Evolutionary conservation across 1,140 invertebrate genomes (phyloP).

Genomic region (Bactericera cockerelli): DNA sequence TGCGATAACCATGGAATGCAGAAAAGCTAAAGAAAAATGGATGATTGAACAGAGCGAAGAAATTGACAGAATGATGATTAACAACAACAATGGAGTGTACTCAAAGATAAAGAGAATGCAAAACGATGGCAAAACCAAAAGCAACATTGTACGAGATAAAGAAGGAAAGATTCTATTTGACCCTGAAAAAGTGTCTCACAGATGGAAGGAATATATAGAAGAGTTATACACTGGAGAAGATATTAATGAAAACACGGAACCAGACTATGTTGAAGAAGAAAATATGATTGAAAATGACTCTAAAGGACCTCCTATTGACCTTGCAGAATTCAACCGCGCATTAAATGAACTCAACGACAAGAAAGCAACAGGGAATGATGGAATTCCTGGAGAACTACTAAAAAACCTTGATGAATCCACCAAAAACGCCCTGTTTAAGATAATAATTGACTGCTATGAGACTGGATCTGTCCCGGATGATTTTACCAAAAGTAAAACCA

Average conservation of each 20-base stretch:
- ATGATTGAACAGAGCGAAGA: background rate
- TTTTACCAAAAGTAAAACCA: conserved; percentile 12
- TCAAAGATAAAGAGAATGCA: conserved; percentile 1
- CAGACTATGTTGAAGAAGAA: conserved; percentile 10
- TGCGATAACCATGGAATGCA: background rate
- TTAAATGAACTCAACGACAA: conserved; percentile 6
- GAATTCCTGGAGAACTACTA: conserved; percentile 13
- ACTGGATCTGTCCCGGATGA: background rate
- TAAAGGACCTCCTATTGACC: conserved; percentile 5
- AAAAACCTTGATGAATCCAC: conserved; percentile 11
- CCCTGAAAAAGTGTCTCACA: background rate
- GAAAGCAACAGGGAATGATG: conserved; percentile 9
- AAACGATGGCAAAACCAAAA: background rate
- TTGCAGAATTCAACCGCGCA: conserved; percentile 6
- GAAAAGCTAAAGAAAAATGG: conserved; percentile 2
- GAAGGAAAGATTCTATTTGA: conserved; percentile 12
- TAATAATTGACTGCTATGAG: conserved; percentile 10
- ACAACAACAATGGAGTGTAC: conserved; percentile 3
- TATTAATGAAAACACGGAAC: background rate
- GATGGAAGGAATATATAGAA: conserved; percentile 16
- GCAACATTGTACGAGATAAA: conserved; percentile 12
- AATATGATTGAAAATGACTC: background rate
- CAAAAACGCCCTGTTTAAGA: conserved; percentile 9
- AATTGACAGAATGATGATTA: background rate
- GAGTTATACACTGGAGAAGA: conserved; percentile 12